Percentiles rank a stretch among this genome's conserved stretches.
Evolutionary conservation across 2,888 invertebrate species (phyloP).

Genomic region (Drosophila meridionalis): DNA sequence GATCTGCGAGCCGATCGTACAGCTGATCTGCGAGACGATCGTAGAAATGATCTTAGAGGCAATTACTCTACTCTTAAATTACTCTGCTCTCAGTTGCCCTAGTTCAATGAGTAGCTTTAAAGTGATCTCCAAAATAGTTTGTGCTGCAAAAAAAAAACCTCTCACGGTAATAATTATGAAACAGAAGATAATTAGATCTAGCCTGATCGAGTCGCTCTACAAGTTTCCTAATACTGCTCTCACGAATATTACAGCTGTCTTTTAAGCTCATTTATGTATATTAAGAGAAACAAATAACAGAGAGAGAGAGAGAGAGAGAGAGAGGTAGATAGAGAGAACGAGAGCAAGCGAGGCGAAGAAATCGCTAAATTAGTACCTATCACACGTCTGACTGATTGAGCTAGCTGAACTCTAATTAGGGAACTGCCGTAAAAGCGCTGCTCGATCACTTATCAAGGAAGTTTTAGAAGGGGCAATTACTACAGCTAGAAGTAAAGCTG

Average conservation of each 20-base stretch:
- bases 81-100: not conserved
- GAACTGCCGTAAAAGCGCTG: not conserved
- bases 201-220: not conserved
- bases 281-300: too few relatives aligned
- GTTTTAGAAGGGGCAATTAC: not conserved
- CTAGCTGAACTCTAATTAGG: not conserved
- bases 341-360: not conserved
- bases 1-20: not conserved
- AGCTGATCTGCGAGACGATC: not conserved
- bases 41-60: not conserved
- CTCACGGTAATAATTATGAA: not conserved
- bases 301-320: not conserved
- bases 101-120: not conserved
- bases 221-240: not conserved
- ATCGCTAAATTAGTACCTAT: not conserved
- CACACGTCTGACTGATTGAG: not conserved
- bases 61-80: not conserved
- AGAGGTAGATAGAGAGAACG: not conserved
- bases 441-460: not conserved
- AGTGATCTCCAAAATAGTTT: not conserved
- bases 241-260: not conserved
- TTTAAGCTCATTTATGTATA: too few relatives aligned
- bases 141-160: not conserved
- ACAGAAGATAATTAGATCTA: not conserved
- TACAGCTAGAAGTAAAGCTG: not conserved